Percentiles rank a stretch among this genome's conserved stretches.
Evolutionary conservation across 2,113 vertebrate species (phyloP).

Genomic region (Leucoraja erinaceus): DNA sequence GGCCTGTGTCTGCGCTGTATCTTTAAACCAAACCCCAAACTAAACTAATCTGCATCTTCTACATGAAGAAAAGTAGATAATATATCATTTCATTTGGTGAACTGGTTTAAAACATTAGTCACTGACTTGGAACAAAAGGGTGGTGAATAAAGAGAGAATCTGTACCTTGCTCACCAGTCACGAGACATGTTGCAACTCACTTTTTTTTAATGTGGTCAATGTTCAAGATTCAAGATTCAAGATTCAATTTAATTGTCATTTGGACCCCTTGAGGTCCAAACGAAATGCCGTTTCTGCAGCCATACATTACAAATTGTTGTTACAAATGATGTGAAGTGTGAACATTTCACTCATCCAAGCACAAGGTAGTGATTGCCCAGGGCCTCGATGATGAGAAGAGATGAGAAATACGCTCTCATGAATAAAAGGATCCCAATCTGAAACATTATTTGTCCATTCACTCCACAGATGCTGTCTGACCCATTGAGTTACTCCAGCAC

Average conservation of each 20-base stretch:
- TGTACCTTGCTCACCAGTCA: not conserved
- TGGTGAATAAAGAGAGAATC: not conserved
- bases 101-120: not conserved
- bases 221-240: too few relatives aligned
- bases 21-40: too few relatives aligned
- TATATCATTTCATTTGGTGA: not conserved
- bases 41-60: not conserved
- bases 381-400: not conserved
- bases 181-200: not conserved
- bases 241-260: too few relatives aligned
- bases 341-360: not conserved
- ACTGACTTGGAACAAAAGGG: not conserved
- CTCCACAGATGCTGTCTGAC: too few relatives aligned
- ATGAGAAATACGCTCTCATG: not conserved
- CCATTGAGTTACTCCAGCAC: too few relatives aligned
- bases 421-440: not conserved
- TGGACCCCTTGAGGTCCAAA: too few relatives aligned
- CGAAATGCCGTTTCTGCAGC: too few relatives aligned
- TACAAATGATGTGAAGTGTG: not conserved
- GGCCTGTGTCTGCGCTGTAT: too few relatives aligned
- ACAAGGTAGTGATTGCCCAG: not conserved
- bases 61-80: not conserved
- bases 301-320: too few relatives aligned
- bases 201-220: not conserved
- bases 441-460: too few relatives aligned